A percentile compares a stretch with the other conserved stretches of the same genome.
Evolutionary conservation across 2,113 vertebrate genomes (phyloP).

Genomic region (Ascaphus truei): DNA sequence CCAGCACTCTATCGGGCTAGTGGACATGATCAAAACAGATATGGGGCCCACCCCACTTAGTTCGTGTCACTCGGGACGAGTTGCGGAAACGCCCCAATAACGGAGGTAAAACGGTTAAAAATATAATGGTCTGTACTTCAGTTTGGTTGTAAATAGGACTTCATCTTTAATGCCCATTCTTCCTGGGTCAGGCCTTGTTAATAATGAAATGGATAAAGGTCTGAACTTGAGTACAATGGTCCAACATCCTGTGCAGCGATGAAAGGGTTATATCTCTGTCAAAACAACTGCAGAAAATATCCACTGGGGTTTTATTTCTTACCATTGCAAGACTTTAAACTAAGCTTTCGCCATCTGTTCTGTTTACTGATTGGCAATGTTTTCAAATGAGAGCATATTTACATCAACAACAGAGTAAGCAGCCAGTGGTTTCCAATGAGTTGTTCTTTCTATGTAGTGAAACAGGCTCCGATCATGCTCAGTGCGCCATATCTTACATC

Average conservation of each 20-base stretch:
- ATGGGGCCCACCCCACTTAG: too few species aligned
- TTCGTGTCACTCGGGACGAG: too few species aligned
- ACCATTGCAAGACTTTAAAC: slow-evolving; percentile 18
- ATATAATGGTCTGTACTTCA: not conserved
- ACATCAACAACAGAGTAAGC: slow-evolving; percentile 2
- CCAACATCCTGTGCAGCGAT: slow-evolving; percentile 13
- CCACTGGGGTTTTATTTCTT: slow-evolving; percentile 24
- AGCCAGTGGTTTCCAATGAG: not conserved
- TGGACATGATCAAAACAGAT: too few species aligned
- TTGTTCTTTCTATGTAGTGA: not conserved
- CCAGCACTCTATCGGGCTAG: too few species aligned
- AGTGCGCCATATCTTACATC: too few species aligned
- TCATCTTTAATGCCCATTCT: not conserved
- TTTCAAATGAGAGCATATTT: slow-evolving; percentile 16
- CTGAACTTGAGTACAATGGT: slow-evolving; percentile 23
- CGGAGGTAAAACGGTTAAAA: too few species aligned
- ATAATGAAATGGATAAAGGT: slow-evolving; percentile 12
- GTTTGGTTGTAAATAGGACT: not conserved
- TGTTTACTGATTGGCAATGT: slow-evolving; percentile 12
- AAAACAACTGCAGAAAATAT: slow-evolving; percentile 11
- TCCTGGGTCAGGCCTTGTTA: slow-evolving; percentile 14
- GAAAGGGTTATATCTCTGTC: slow-evolving; percentile 21
- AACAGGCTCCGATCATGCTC: too few species aligned
- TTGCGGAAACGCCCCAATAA: too few species aligned
- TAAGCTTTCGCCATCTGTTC: slow-evolving; percentile 30